Evolutionary conservation across 2,797 vertebrate genomes (phyloP).

Genomic region (Naso thynnoides): DNA sequence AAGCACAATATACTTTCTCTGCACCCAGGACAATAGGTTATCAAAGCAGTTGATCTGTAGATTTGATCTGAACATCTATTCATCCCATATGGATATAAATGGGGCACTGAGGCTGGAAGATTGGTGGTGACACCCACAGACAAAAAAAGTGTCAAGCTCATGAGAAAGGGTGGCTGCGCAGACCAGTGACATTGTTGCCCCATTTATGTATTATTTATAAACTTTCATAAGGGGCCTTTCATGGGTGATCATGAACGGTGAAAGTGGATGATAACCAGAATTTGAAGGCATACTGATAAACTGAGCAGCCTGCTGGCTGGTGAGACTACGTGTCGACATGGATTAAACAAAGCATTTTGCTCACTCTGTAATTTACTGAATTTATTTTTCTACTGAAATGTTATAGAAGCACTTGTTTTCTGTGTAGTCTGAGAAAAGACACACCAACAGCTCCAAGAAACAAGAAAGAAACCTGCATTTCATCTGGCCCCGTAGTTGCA

Average conservation of each 20-base stretch:
- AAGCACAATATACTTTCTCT: background rate
- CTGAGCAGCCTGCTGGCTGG: too few relatives aligned
- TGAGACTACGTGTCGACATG: background rate
- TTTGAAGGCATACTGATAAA: background rate
- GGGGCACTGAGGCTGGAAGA: background rate
- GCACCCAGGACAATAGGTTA: background rate
- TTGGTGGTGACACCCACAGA: constrained; percentile 27
- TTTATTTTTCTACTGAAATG: background rate
- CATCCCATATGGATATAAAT: constrained; percentile 4
- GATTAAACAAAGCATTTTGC: background rate
- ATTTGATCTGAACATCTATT: background rate
- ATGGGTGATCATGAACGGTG: background rate
- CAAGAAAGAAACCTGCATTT: constrained; percentile 51
- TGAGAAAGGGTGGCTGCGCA: background rate
- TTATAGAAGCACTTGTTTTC: background rate
- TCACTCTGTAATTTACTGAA: background rate
- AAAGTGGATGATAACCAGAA: constrained; percentile 1
- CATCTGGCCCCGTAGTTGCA: constrained; percentile 46
- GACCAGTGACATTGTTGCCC: background rate
- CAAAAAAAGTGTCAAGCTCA: constrained; percentile 39
- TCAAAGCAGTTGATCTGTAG: constrained; percentile 2
- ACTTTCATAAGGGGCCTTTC: background rate
- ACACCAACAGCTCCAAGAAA: constrained; percentile 42
- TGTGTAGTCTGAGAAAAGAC: constrained; percentile 17
- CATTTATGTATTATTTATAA: background rate